These are phyloP conservation scores for Neodontobutis hainanensis DNA, from an alignment of 2,113 vertebrate species.

Conservation along the genomic window DNA sequence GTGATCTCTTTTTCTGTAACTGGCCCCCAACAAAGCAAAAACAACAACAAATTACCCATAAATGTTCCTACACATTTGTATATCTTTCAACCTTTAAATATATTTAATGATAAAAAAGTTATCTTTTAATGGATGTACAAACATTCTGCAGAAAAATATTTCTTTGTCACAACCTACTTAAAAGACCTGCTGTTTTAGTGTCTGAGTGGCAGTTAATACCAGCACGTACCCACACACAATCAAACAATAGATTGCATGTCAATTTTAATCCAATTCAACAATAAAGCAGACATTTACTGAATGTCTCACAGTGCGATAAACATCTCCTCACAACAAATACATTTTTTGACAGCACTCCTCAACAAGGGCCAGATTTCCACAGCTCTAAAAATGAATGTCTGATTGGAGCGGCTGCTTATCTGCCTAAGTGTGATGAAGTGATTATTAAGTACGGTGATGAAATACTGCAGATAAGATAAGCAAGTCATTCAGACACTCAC, in stretches of 20 bases:
- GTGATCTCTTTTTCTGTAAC: too few species aligned
- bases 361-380: slow-evolving; percentile 9
- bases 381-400: slow-evolving; percentile 17
- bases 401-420: slow-evolving; percentile 38
- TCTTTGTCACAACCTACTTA: too few species aligned
- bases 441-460: slow-evolving; percentile 48
- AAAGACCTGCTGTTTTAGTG: background rate
- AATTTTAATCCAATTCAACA: slow-evolving; percentile 18
- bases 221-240: background rate
- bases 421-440: slow-evolving; percentile 39
- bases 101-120: too few species aligned
- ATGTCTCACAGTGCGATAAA: slow-evolving; percentile 5
- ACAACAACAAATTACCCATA: too few species aligned
- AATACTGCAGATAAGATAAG: slow-evolving; percentile 50
- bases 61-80: too few species aligned
- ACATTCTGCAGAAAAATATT: too few species aligned
- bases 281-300: slow-evolving; percentile 5
- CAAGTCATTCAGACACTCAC: slow-evolving; percentile 22
- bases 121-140: too few species aligned
- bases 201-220: slow-evolving; percentile 6
- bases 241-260: slow-evolving; percentile 18
- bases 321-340: background rate
- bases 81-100: too few species aligned
- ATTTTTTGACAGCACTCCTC: background rate
- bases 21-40: too few species aligned